Evolutionary conservation across 2,113 vertebrate genomes (phyloP).

Genomic region (Benitochromis conjunctus): DNA sequence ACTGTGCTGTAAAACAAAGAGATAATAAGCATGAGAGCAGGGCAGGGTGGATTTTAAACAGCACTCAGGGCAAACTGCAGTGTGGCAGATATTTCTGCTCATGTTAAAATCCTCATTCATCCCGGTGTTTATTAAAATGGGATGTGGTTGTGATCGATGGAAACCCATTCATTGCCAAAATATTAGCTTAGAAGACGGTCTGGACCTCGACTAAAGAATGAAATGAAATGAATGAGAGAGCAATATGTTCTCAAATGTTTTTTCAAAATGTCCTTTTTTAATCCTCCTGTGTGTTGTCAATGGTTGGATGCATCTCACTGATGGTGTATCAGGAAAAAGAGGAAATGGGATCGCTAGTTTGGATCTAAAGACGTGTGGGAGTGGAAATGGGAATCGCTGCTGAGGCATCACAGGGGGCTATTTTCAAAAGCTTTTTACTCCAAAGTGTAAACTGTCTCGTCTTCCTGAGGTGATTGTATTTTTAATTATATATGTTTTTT

Average conservation of each 20-base stretch:
- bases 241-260: neutral
- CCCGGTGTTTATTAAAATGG: neutral
- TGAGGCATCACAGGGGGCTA: slow-evolving; percentile 70
- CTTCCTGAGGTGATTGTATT: neutral
- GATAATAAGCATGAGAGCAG: neutral
- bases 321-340: neutral
- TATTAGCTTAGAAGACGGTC: neutral
- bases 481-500: neutral
- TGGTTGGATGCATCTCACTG: neutral
- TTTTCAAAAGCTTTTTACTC: slow-evolving; percentile 79
- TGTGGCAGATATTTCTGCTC: neutral
- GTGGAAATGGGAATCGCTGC: slow-evolving; percentile 27
- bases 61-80: neutral
- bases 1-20: neutral
- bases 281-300: slow-evolving; percentile 17
- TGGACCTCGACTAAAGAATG: neutral
- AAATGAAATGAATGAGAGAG: neutral
- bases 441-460: slow-evolving; percentile 66
- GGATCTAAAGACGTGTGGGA: neutral
- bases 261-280: neutral
- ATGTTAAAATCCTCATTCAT: neutral
- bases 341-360: neutral
- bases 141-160: neutral
- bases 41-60: neutral
- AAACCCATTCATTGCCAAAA: neutral